These are phyloP conservation scores for Lethocerus indicus DNA, from an alignment of 1,140 invertebrate genomes.

Conservation along the genomic window DNA sequence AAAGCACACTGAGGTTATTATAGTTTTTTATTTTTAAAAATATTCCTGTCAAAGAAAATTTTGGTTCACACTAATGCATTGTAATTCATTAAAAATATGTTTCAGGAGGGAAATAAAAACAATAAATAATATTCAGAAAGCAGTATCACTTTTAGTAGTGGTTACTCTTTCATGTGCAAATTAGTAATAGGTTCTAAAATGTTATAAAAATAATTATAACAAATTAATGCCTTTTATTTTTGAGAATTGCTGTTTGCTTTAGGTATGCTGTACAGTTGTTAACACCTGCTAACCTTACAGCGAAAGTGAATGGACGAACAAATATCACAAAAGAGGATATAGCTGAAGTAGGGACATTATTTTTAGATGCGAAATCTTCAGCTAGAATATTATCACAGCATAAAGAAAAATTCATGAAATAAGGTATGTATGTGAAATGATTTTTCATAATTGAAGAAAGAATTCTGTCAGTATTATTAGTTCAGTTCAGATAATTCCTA, in stretches of 20 bases:
- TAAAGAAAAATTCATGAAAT: slow-evolving; percentile 86
- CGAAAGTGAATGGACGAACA: slow-evolving; percentile 77
- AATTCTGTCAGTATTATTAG: too few relatives aligned
- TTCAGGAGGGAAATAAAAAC: not conserved
- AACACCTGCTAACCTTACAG: slow-evolving; percentile 75
- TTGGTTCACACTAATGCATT: not conserved
- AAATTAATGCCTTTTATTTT: not conserved
- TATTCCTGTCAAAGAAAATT: not conserved
- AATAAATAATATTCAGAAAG: not conserved
- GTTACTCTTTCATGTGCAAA: not conserved
- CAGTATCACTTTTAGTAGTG: not conserved
- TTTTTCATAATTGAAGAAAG: too few relatives aligned
- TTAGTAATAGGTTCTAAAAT: not conserved
- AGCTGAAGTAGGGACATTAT: slow-evolving; percentile 65
- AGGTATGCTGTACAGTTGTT: slow-evolving; percentile 88
- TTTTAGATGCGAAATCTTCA: slow-evolving; percentile 92
- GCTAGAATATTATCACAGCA: slow-evolving; percentile 80
- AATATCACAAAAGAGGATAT: slow-evolving; percentile 66
- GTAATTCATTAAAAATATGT: not conserved
- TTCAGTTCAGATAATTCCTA: too few relatives aligned
- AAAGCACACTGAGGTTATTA: slow-evolving; percentile 59
- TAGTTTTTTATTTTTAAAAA: not conserved
- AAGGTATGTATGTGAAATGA: too few relatives aligned
- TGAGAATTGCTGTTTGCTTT: not conserved
- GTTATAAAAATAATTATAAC: not conserved